These are phyloP conservation scores for Piezodorus guildinii DNA, from an alignment of 1,140 invertebrate genomes.

Conservation along the genomic window DNA sequence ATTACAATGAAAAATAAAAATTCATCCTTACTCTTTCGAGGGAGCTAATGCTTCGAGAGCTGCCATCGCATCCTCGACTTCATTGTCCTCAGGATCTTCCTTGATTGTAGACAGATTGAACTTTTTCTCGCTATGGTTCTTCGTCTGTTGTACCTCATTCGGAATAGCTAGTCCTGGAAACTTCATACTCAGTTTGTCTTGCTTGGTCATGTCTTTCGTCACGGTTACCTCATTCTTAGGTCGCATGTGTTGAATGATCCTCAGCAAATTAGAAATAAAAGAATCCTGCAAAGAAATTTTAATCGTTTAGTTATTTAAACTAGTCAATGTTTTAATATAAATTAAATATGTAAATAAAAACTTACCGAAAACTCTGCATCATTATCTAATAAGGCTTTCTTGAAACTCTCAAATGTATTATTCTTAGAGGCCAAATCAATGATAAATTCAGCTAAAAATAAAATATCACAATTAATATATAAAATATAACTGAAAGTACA, in stretches of 20 bases:
- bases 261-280: slow-evolving; percentile 77
- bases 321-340: neutral
- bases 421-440: slow-evolving; percentile 87
- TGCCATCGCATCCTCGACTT: slow-evolving; percentile 74
- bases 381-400: slow-evolving; percentile 76
- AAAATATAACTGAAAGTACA: too few relatives aligned
- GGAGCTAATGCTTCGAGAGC: slow-evolving; percentile 80
- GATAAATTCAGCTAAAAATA: slow-evolving; percentile 84
- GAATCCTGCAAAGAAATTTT: slow-evolving; percentile 55
- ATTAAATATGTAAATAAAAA: slow-evolving; percentile 13
- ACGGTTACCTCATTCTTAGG: slow-evolving; percentile 39
- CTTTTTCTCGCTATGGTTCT: slow-evolving; percentile 27
- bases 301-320: slow-evolving; percentile 12
- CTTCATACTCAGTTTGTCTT: slow-evolving; percentile 54
- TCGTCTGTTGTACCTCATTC: slow-evolving; percentile 42
- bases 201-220: slow-evolving; percentile 31
- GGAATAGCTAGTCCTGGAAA: slow-evolving; percentile 86
- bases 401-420: slow-evolving; percentile 74
- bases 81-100: slow-evolving; percentile 39
- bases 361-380: slow-evolving; percentile 77
- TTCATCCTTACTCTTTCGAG: slow-evolving; percentile 29
- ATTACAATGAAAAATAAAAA: too few relatives aligned
- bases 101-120: slow-evolving; percentile 29
- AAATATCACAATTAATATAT: too few relatives aligned
- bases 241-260: slow-evolving; percentile 92